Conservation (phyloP, 1,140 invertebrate genomes). For the Ridgeia piscesae region DNA sequence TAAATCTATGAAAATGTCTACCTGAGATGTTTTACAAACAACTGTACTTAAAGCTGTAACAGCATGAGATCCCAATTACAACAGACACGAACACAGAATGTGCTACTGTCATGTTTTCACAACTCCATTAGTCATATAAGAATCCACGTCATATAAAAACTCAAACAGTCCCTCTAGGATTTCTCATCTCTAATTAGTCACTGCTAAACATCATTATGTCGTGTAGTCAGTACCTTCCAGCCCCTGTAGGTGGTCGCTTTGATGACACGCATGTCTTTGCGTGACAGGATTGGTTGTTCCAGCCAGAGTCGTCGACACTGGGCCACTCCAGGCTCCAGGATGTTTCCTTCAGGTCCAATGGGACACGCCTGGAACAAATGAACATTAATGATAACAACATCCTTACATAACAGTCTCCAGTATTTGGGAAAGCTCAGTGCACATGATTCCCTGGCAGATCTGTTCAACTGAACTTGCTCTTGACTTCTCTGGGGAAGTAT, state of each 20-base stretch:
- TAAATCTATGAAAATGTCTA: too few relatives aligned
- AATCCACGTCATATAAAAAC: not conserved
- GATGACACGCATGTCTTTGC: constrained; percentile 85
- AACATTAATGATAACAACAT: constrained; percentile 54
- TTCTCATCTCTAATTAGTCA: not conserved
- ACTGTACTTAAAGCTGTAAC: too few relatives aligned
- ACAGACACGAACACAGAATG: too few relatives aligned
- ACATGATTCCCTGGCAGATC: too few relatives aligned
- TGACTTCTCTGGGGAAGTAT: too few relatives aligned
- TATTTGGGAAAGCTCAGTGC: too few relatives aligned
- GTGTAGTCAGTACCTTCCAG: constrained; percentile 74
- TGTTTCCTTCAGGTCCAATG: constrained; percentile 85
- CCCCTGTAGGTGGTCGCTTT: constrained; percentile 82
- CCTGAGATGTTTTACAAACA: too few relatives aligned
- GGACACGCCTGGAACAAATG: constrained; percentile 59
- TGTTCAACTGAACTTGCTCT: too few relatives aligned
- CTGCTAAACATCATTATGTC: not conserved
- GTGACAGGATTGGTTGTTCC: constrained; percentile 89
- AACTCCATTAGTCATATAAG: not conserved
- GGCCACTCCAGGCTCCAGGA: constrained; percentile 82
- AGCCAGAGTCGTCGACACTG: constrained; percentile 93
- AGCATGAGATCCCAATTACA: too few relatives aligned
- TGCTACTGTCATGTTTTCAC: not conserved
- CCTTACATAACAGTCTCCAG: too few relatives aligned
- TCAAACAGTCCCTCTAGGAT: not conserved